A percentile compares a stretch with the other conserved stretches of the same genome.
phyloP scores from a whole-genome alignment of 1,140 invertebrate species.

The Caerostris darwini region DNA sequence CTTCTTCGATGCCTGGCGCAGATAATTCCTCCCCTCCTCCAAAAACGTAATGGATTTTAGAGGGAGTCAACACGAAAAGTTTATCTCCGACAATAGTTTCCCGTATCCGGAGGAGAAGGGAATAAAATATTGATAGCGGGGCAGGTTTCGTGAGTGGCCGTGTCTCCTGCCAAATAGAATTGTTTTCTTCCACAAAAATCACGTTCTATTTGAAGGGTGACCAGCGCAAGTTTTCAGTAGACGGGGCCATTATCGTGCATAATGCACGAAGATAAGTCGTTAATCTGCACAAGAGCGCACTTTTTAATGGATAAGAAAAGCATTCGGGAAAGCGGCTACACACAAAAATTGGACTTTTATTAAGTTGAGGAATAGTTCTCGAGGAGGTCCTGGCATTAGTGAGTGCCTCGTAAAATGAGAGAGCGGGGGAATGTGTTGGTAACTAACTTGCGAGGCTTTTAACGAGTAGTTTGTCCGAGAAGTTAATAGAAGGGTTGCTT shows the following conservation, averaged over 20 bases:
- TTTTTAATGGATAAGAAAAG: slow-evolving; percentile 50
- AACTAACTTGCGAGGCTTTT: neutral
- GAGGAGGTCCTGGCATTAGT: neutral
- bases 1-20: neutral
- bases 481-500: neutral
- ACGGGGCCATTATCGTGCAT: slow-evolving; percentile 48
- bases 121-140: slow-evolving; percentile 66
- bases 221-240: neutral
- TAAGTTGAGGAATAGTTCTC: slow-evolving; percentile 11
- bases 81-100: slow-evolving; percentile 62
- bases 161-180: slow-evolving; percentile 31
- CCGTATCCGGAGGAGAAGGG: slow-evolving; percentile 18
- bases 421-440: neutral
- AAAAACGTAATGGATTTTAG: slow-evolving; percentile 68
- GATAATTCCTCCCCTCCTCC: slow-evolving; percentile 35
- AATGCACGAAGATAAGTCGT: slow-evolving; percentile 49
- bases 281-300: slow-evolving; percentile 25
- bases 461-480: neutral
- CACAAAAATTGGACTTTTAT: slow-evolving; percentile 48
- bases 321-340: neutral
- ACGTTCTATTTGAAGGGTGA: slow-evolving; percentile 24
- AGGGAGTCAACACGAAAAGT: slow-evolving; percentile 59
- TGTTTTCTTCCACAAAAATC: slow-evolving; percentile 49
- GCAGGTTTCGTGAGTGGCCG: slow-evolving; percentile 36
- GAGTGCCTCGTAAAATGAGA: neutral